Evolutionary conservation across 2,888 invertebrate genomes (phyloP), one percentile per base, ranked within the genome.

Genomic region (Tenthredo distinguenda): DNA sequence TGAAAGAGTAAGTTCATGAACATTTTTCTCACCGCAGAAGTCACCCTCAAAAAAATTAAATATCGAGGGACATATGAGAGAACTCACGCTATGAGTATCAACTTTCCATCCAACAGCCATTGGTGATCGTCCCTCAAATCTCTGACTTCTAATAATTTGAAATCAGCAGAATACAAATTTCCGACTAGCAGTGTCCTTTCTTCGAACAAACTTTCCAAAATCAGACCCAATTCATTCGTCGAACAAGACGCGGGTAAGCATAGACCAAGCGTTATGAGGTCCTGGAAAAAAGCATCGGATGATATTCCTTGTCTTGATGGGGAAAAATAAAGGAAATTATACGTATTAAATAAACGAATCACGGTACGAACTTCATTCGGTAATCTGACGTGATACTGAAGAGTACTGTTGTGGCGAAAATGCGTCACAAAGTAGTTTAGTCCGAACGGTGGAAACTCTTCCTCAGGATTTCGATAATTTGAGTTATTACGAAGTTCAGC

Each of bases 191-290:
- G 90, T 21, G 89, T 89, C 82, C 91, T 89, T 0, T 92, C 87
- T 0, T 87, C 86, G 47, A 94, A 91, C 86, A 94, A 92, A 12
- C 86, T 86, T 37, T 90, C 86, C 12, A 94, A 85, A 65, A 94
- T 88, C 6, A 87, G 10, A 1, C 87, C 84, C 18, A 94, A 68
- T 26, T 95, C 94, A 2, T 85, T 74, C 0, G 91, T 92, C 0
- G 91, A 89, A 86, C 95, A 95, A 0, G 94, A 92, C 1, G 92
- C 92, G 0, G 95, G 95, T 79, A 95, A 88, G 86, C 95, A 95
- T 3, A 95, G 90, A 0, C 95, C 95, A n/a, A 95, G 91, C 79
- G 94, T 94, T 6, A 95, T 93, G 15, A 94, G 90, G 88, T 94
- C 93, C 94, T 94, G 87, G 43, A 92, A 89, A 58, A 87, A 87